Percentiles rank a stretch among this genome's conserved stretches.
Evolutionary conservation across 1,140 invertebrate species (phyloP).

Genomic region (Calycopis cecrops): DNA sequence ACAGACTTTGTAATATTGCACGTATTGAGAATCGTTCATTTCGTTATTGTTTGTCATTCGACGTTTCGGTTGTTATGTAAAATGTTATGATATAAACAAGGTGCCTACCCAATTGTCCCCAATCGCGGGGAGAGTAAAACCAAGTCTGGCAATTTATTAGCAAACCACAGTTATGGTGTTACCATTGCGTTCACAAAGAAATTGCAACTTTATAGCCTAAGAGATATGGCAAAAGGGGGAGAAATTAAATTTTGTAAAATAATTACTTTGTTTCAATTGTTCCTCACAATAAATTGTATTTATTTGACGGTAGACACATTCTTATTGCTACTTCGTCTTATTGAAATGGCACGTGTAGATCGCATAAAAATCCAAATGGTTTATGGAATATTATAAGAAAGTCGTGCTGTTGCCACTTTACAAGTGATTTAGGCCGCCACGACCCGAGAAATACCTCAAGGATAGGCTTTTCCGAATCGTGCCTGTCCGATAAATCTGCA

Average conservation of each 20-base stretch:
- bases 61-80: background rate
- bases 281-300: background rate
- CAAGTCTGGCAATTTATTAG: conserved; percentile 45
- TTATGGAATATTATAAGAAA: no score
- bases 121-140: conserved; percentile 10
- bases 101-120: background rate
- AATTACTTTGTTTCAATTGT: conserved; percentile 48
- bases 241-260: conserved; percentile 74
- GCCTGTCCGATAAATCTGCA: no score
- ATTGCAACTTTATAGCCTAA: conserved; percentile 66
- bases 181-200: conserved; percentile 63
- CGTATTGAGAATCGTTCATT: conserved; percentile 6
- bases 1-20: conserved; percentile 29
- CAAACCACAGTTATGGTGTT: conserved; percentile 62
- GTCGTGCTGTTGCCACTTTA: no score
- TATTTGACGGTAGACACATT: no score
- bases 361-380: background rate
- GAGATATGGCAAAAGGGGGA: conserved; percentile 60
- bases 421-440: no score
- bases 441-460: no score
- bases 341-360: background rate
- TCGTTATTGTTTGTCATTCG: background rate
- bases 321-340: no score
- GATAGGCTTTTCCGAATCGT: no score
- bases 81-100: background rate